Evolutionary conservation across 2,888 invertebrate species (phyloP).

Genomic region (Ligdia adustata): DNA sequence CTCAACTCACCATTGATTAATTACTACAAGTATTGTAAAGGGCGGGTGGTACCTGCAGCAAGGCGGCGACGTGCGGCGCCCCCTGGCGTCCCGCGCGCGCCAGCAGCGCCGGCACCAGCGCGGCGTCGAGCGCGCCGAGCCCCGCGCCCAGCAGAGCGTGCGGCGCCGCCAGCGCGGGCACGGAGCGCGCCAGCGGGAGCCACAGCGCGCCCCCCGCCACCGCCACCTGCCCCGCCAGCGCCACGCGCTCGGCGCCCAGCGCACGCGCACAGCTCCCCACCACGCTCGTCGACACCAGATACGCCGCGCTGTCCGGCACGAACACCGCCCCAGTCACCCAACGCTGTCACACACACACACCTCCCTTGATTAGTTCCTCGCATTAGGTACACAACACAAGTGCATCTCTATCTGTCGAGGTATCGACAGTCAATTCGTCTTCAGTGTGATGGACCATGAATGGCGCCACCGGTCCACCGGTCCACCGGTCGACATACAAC

Average conservation of each 20-base stretch:
- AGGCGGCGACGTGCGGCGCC: conserved; percentile 64
- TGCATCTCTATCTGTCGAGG: no score
- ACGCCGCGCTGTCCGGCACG: conserved; percentile 72
- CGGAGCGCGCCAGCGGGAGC: conserved; percentile 56
- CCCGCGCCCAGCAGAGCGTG: conserved; percentile 71
- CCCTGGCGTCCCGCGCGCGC: conserved; percentile 60
- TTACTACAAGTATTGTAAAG: no score
- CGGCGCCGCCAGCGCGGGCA: conserved; percentile 45
- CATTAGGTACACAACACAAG: no score
- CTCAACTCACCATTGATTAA: no score
- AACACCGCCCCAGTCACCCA: conserved; percentile 71
- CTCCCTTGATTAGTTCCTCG: no score
- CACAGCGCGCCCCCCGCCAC: conserved; percentile 62
- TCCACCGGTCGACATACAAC: no score
- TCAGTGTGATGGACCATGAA: no score
- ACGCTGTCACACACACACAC: no score
- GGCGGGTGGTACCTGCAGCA: conserved; percentile 64
- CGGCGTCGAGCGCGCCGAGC: conserved; percentile 50
- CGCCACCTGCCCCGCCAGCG: conserved; percentile 60
- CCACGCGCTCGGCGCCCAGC: conserved; percentile 58
- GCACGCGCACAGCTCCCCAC: conserved; percentile 55
- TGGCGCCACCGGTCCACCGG: no score
- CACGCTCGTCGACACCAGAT: conserved; percentile 60
- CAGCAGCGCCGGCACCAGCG: conserved; percentile 54
- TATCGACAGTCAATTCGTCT: no score